Conservation (phyloP, 2,113 vertebrate species). For the Sitta europaea region DNA sequence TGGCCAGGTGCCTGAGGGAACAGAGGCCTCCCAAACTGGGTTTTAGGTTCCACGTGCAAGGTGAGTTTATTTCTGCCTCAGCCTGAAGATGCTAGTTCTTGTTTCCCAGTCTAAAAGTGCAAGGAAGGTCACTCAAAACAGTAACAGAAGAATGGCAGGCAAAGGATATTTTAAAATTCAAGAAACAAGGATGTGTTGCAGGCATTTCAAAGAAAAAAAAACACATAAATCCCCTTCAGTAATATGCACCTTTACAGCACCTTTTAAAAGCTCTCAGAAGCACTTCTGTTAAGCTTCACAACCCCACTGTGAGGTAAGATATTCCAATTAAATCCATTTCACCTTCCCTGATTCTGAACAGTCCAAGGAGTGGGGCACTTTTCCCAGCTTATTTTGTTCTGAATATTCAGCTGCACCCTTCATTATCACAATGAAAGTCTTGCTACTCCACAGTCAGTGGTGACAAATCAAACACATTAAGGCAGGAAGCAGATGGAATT, state of each 20-base stretch:
- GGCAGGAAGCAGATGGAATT: conserved; percentile 45
- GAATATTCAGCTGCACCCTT: neutral
- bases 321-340: neutral
- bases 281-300: neutral
- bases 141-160: neutral
- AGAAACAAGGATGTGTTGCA: neutral
- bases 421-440: neutral
- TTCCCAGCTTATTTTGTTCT: neutral
- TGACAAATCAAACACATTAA: conserved; percentile 28
- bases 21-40: neutral
- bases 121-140: conserved; percentile 7
- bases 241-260: conserved; percentile 55
- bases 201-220: neutral
- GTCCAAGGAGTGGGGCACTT: neutral
- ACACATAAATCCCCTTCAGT: conserved; percentile 26
- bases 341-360: neutral
- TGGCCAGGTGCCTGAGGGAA: neutral
- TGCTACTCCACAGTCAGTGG: neutral
- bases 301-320: neutral
- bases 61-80: neutral
- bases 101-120: neutral
- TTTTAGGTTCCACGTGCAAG: neutral
- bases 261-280: conserved; percentile 21
- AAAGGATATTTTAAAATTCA: neutral
- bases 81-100: rapidly evolving